Percentiles rank a stretch among this genome's conserved stretches.
Evolutionary conservation across 2,113 vertebrate genomes (phyloP).

Genomic region (Saiga tatarica): DNA sequence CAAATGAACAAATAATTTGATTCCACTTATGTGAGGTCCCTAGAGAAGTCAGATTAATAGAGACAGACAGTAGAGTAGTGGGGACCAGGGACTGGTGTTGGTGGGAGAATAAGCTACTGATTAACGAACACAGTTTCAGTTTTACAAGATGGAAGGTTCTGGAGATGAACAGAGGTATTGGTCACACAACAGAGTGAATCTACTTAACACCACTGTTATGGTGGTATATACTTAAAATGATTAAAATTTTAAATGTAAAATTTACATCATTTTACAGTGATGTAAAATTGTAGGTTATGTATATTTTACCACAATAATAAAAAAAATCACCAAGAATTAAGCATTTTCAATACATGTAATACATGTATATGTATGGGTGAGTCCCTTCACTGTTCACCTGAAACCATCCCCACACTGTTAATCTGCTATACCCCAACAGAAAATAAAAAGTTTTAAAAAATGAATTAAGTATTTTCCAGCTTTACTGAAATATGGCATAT

Average conservation of each 20-base stretch:
- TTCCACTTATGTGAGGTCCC: neutral
- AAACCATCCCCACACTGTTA: neutral
- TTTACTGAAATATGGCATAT: neutral
- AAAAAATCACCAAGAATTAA: neutral
- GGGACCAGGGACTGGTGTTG: too few species aligned
- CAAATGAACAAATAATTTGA: neutral
- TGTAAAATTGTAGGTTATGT: neutral
- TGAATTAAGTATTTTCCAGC: neutral
- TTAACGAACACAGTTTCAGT: neutral
- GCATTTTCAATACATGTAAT: neutral
- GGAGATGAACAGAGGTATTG: neutral
- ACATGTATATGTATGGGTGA: neutral
- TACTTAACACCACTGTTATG: neutral
- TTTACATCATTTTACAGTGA: too few species aligned
- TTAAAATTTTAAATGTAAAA: neutral
- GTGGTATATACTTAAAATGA: neutral
- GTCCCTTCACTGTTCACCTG: neutral
- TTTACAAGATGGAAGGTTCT: neutral
- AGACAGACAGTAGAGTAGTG: neutral
- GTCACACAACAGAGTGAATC: too few species aligned
- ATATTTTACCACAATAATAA: neutral
- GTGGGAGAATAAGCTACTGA: neutral
- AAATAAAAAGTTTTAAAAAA: neutral
- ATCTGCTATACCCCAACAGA: neutral
- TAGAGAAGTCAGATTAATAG: neutral